A percentile compares a stretch with the other conserved stretches of the same genome.
phyloP scores from a whole-genome alignment of 2,113 vertebrate genomes.

The Copsychus sechellarum region DNA sequence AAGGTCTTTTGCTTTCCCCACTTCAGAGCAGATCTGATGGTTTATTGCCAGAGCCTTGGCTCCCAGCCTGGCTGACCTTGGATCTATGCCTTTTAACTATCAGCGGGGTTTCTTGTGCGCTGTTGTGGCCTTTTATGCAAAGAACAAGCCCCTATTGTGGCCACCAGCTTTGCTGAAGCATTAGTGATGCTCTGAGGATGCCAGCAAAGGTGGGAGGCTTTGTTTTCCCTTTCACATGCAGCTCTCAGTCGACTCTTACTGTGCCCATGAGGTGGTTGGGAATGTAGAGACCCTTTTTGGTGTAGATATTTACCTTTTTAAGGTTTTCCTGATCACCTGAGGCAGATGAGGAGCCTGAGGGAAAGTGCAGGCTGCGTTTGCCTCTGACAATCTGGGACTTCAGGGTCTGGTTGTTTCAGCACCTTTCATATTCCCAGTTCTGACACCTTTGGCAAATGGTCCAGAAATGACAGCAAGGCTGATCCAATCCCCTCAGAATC shows the following conservation, averaged over 20 bases:
- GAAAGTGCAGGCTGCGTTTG: rapidly evolving
- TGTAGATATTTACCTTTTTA: not conserved
- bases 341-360: not conserved
- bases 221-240: not conserved
- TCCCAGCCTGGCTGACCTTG: conserved; percentile 48
- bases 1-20: conserved; percentile 6
- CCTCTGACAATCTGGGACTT: not conserved
- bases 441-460: not conserved
- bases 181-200: not conserved
- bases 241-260: rapidly evolving
- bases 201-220: not conserved
- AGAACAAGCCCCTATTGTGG: conserved; percentile 37
- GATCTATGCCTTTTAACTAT: not conserved
- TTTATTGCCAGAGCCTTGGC: conserved; percentile 41
- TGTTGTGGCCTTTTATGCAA: conserved; percentile 1
- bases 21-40: not conserved
- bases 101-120: conserved; percentile 33
- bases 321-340: not conserved
- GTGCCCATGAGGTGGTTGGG: not conserved
- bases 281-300: not conserved
- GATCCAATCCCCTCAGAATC: not conserved
- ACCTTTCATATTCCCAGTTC: not conserved
- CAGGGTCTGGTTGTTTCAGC: not conserved
- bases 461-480: not conserved
- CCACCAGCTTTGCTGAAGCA: not conserved